Evolutionary conservation across 2,113 vertebrate genomes (phyloP), one percentile per base, ranked within the genome.

Genomic region (Charadrius vociferus): DNA sequence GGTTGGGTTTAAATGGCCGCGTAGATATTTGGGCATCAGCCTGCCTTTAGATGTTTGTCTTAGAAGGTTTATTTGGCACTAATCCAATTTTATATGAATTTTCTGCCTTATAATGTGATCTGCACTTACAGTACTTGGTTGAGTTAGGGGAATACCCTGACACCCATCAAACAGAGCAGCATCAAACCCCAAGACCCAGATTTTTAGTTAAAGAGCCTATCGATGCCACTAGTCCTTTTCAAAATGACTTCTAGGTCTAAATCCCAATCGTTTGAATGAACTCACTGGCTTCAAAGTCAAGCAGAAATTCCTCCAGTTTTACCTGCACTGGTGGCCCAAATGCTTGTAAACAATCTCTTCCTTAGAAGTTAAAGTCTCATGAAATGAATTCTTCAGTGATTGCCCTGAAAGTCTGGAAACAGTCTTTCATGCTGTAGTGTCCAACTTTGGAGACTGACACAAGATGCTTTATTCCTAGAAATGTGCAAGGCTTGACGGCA

Each of bases 121-220:
- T 83, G 22, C 29, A 47, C 10, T 15, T 23, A 1, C 0, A 55
- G 53, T 8, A 22, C 13, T 66, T 2, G 2, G 34, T 7, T 11
- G 30, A 58, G 27, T 5, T 55, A 56, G 14, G 34, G 26, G 15
- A 55, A 39, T 50, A 23, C 12, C 23, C 22, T 63, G 88, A 2
- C 19, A 17, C 17, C 16, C 32, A 7, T 2, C 6, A 14, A n/a
- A 18, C 21, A 7, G 10, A 30, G 0, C 3, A 73, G 22, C 63
- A 50, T 55, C 52, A 41, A 84, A 85, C 2, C 22, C 52, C 5
- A 6, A 1, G 1, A n/a, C 24, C 20, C 49, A 39, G 9, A 14
- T 20, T 52, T 82, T 59, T 55, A 47, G 11, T 16, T 67, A 6
- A 19, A 56, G 11, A 26, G 3, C 12, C 36, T 49, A 14, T 32